Conservation (phyloP, 2,797 vertebrate species). For the Macropus fuliginosus region DNA sequence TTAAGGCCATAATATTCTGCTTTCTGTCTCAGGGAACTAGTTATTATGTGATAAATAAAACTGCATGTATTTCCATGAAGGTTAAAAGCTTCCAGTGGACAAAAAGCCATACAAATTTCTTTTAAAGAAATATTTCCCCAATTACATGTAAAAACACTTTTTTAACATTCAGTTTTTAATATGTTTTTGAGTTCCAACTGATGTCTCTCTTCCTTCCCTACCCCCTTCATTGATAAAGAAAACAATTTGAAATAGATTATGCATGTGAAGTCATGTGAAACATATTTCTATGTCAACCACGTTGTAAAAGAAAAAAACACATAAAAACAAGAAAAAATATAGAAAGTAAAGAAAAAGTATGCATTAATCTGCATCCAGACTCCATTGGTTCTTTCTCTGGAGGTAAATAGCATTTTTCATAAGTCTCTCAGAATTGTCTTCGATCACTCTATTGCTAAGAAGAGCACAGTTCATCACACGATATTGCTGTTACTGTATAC, state of each 20-base stretch:
- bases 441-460: not conserved
- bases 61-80: not conserved
- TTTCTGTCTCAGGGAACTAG: not conserved
- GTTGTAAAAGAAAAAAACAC: not conserved
- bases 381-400: not conserved
- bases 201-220: too few relatives aligned
- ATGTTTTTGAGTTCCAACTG: not conserved
- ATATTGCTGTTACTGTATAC: not conserved
- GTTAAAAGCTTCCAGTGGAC: not conserved
- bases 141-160: not conserved
- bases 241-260: not conserved
- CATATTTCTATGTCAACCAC: not conserved
- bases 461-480: not conserved
- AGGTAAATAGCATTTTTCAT: not conserved
- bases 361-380: not conserved
- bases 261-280: not conserved
- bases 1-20: not conserved
- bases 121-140: not conserved
- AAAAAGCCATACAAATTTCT: not conserved
- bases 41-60: not conserved
- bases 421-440: not conserved
- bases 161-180: not conserved
- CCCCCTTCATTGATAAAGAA: not conserved
- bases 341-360: not conserved
- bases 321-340: not conserved